phyloP scores from a whole-genome alignment of 1,140 invertebrate genomes.

The Andrena cerasifolii region DNA sequence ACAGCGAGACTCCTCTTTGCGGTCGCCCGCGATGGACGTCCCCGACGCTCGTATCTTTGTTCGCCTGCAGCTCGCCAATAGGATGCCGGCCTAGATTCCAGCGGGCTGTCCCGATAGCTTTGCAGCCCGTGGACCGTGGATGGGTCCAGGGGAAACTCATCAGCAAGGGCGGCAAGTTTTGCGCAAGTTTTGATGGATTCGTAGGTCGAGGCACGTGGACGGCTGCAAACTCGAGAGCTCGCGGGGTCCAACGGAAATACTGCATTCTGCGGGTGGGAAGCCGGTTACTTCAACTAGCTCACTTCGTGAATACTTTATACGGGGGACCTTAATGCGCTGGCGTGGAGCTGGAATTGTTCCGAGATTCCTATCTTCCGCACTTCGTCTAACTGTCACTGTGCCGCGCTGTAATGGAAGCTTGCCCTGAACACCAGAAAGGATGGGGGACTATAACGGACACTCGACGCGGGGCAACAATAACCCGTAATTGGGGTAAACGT shows the following conservation, averaged over 20 bases:
- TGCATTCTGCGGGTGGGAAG: neutral
- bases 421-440: neutral
- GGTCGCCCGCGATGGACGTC: slow-evolving; percentile 5
- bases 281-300: neutral
- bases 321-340: too few species aligned
- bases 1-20: slow-evolving; percentile 32
- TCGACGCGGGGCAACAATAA: slow-evolving; percentile 1
- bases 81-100: slow-evolving; percentile 33
- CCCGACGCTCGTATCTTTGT: slow-evolving; percentile 17
- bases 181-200: slow-evolving; percentile 61
- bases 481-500: slow-evolving; percentile 20
- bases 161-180: slow-evolving; percentile 26
- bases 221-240: neutral
- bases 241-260: neutral
- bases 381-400: too few species aligned
- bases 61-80: slow-evolving; percentile 2
- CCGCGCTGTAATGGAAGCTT: neutral
- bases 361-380: too few species aligned
- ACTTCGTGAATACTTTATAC: too few species aligned
- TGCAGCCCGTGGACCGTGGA: neutral
- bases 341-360: too few species aligned
- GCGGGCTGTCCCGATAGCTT: slow-evolving; percentile 19
- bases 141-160: slow-evolving; percentile 31
- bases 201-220: neutral
- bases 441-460: neutral